Conservation (phyloP, 2,113 vertebrate species). For the Vulpes ferrilata region DNA sequence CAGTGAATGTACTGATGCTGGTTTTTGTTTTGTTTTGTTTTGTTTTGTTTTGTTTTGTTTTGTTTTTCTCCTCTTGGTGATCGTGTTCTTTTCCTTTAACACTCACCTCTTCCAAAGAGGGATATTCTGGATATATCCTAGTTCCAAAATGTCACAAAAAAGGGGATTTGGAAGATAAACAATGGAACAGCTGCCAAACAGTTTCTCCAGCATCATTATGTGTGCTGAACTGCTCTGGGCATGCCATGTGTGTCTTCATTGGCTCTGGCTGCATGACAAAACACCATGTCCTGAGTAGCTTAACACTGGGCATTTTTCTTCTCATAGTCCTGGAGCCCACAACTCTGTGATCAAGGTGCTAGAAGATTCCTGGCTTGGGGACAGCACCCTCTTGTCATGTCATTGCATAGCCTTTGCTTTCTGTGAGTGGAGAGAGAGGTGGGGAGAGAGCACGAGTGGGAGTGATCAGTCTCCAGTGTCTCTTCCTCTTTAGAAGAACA, state of each 20-base stretch:
- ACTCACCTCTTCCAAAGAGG: not conserved
- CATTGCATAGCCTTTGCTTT: fast-evolving
- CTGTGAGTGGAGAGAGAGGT: no score
- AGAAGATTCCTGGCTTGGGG: not conserved
- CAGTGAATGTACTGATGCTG: fast-evolving
- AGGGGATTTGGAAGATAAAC: not conserved
- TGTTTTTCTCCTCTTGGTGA: fast-evolving
- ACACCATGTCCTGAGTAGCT: not conserved
- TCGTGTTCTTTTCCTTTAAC: not conserved
- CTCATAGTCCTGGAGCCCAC: not conserved
- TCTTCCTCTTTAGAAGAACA: not conserved
- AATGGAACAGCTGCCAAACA: not conserved
- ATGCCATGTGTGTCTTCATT: fast-evolving
- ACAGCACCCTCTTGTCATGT: not conserved
- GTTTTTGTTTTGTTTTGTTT: no score
- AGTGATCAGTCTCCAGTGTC: no score
- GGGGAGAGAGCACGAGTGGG: not conserved
- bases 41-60: no score
- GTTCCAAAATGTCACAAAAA: not conserved
- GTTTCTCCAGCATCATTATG: fast-evolving
- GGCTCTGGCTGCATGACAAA: not conserved
- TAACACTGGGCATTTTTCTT: fast-evolving
- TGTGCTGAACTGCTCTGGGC: not conserved
- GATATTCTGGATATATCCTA: not conserved
- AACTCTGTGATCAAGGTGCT: not conserved